These are phyloP conservation scores for Psix sp. DNA, from an alignment of 1,140 invertebrate genomes.

Conservation along the genomic window DNA sequence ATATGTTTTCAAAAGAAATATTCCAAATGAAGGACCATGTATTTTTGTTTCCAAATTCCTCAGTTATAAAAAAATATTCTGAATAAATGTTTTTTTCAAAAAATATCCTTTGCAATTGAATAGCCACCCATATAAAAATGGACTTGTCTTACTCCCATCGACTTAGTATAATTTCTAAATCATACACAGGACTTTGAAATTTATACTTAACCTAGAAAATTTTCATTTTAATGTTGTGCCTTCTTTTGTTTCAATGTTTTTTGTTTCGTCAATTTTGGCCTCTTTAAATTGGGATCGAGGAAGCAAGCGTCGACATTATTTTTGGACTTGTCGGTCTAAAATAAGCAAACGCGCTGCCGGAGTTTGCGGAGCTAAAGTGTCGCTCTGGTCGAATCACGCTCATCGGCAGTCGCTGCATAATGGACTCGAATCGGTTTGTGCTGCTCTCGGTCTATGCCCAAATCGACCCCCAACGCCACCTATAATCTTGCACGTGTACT, in stretches of 20 bases:
- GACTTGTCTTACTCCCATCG: no score
- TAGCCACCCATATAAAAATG: no score
- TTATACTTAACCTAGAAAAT: no score
- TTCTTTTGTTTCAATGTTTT: background rate
- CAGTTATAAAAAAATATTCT: no score
- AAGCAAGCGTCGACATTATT: conserved; percentile 19
- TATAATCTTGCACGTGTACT: conserved; percentile 22
- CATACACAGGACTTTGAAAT: no score
- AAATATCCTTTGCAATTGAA: no score
- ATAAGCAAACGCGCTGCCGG: conserved; percentile 7
- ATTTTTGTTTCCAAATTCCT: no score
- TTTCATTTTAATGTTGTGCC: no score
- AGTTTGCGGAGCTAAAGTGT: conserved; percentile 17
- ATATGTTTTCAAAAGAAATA: no score
- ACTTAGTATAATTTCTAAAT: no score
- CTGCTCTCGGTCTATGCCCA: conserved; percentile 26
- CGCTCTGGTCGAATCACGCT: conserved; percentile 18
- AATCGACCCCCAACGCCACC: conserved; percentile 43
- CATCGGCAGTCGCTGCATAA: conserved; percentile 34
- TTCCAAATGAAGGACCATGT: no score
- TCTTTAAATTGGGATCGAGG: conserved; percentile 17
- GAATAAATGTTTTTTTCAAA: no score
- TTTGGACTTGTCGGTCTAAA: conserved; percentile 18
- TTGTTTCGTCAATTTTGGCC: conserved; percentile 10
- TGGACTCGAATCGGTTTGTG: conserved; percentile 51